A percentile compares a stretch with the other conserved stretches of the same genome.
These are phyloP conservation scores for Sphinx pinastri DNA, from an alignment of 2,888 invertebrate genomes.

Conservation along the genomic window DNA sequence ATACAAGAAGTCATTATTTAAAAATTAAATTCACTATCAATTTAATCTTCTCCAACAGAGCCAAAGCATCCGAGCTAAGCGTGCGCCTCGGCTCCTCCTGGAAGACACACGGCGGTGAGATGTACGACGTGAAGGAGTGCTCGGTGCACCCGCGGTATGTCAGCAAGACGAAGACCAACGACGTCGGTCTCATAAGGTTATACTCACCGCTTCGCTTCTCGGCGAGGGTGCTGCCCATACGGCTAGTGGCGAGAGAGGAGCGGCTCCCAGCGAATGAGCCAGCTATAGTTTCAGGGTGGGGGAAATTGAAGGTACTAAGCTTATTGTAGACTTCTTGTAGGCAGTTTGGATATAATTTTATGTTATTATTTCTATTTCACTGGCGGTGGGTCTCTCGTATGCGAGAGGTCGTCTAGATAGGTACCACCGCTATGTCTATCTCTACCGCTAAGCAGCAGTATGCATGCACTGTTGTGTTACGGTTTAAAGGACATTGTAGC, in stretches of 20 bases:
- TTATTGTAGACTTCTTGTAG: neutral
- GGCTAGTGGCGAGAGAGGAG: constrained; percentile 57
- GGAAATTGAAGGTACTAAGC: constrained; percentile 60
- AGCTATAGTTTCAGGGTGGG: constrained; percentile 79
- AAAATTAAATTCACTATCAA: neutral
- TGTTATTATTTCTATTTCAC: too few relatives aligned
- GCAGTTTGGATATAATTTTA: too few relatives aligned
- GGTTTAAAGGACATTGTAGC: too few relatives aligned
- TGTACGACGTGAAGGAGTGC: constrained; percentile 72
- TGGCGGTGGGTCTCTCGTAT: too few relatives aligned
- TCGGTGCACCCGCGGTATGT: constrained; percentile 75
- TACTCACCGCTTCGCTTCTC: constrained; percentile 69
- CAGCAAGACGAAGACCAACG: constrained; percentile 71
- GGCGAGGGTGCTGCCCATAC: constrained; percentile 66
- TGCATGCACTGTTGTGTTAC: too few relatives aligned
- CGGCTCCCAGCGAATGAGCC: constrained; percentile 58
- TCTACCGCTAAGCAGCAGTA: too few relatives aligned
- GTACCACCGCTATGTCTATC: too few relatives aligned
- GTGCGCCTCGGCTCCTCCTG: constrained; percentile 80
- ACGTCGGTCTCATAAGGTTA: constrained; percentile 75
- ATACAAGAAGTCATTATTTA: too few relatives aligned
- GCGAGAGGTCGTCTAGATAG: too few relatives aligned
- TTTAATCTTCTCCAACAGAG: constrained; percentile 44
- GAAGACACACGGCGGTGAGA: constrained; percentile 78
- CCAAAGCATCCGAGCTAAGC: constrained; percentile 64